These are phyloP conservation scores for Siderastrea siderea DNA, from an alignment of 92 coral and sea anemone genomes.

Conservation along the genomic window DNA sequence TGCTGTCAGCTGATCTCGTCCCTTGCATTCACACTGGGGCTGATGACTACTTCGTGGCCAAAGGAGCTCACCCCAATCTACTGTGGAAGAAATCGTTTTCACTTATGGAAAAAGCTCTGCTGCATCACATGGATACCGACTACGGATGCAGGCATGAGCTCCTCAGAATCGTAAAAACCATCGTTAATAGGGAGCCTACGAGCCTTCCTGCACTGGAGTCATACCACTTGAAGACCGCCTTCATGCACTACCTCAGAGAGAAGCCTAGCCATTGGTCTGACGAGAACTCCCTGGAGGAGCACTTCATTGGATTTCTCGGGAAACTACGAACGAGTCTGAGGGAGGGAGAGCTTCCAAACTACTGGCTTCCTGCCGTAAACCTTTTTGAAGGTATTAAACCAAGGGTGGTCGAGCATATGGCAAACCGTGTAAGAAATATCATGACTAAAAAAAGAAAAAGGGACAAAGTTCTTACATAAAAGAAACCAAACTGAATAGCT, in stretches of 20 bases:
- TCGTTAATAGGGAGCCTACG: slow-evolving; percentile 61
- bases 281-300: slow-evolving; percentile 24
- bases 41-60: slow-evolving; percentile 67
- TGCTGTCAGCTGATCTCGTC: slow-evolving; percentile 73
- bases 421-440: no score
- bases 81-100: slow-evolving; percentile 77
- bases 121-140: slow-evolving; percentile 72
- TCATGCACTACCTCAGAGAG: slow-evolving; percentile 44
- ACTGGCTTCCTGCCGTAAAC: no score
- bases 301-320: neutral
- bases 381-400: no score
- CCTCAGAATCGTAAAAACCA: slow-evolving; percentile 74
- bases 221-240: slow-evolving; percentile 83
- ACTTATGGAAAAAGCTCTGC: slow-evolving; percentile 50
- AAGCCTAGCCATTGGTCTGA: neutral
- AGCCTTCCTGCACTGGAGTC: slow-evolving; percentile 64
- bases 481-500: no score
- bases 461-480: no score
- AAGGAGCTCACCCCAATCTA: slow-evolving; percentile 19
- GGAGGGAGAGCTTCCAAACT: no score
- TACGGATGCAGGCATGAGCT: slow-evolving; percentile 77
- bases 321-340: no score
- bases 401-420: no score
- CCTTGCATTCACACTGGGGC: slow-evolving; percentile 52
- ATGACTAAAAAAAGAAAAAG: no score